Conservation (phyloP, 2,113 vertebrate genomes). For the Oncorhynchus mykiss region DNA sequence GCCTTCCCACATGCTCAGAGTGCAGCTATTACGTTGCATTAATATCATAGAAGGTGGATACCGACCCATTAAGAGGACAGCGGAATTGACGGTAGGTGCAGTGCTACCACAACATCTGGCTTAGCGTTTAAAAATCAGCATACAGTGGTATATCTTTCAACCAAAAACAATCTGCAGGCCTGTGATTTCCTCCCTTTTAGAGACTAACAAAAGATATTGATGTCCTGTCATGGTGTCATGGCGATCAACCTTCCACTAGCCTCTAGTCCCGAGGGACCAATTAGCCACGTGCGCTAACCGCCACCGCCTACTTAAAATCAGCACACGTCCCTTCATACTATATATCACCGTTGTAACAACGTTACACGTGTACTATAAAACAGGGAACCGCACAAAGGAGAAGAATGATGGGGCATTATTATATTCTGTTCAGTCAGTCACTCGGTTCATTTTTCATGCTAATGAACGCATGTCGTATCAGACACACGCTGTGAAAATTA, state of each 20-base stretch:
- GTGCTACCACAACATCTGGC: background rate
- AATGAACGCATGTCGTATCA: conserved; percentile 13
- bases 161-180: no score
- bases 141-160: no score
- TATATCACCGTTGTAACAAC: background rate
- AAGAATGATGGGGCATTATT: background rate
- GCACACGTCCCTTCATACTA: conserved; percentile 13
- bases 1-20: conserved; percentile 39
- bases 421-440: background rate
- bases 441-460: conserved; percentile 24
- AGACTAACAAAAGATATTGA: no score
- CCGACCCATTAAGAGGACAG: background rate
- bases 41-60: conserved; percentile 1
- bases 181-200: no score
- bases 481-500: conserved; percentile 9
- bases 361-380: conserved; percentile 22
- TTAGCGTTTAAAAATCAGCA: no score
- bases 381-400: conserved; percentile 25
- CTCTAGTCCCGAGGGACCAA: conserved; percentile 37
- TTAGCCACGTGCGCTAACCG: conserved; percentile 36
- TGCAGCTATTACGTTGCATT: conserved; percentile 51
- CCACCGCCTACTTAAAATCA: conserved; percentile 27
- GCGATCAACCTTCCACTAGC: conserved; percentile 15
- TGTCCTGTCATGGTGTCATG: background rate
- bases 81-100: background rate